Evolutionary conservation across 2,888 invertebrate species (phyloP).

Genomic region (Antheraea yamamai): DNA sequence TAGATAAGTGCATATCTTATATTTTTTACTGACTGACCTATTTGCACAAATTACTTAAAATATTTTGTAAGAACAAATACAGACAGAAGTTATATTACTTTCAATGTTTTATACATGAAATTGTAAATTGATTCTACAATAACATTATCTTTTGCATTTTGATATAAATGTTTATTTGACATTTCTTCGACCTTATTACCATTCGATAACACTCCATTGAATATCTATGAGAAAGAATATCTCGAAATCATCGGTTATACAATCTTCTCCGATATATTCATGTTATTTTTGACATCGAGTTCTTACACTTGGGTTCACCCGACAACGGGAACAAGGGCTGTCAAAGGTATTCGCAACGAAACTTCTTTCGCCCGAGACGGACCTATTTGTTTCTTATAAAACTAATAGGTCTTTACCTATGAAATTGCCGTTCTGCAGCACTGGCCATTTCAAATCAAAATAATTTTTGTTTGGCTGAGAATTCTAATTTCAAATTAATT

Average conservation of each 20-base stretch:
- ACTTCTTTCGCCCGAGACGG: constrained; percentile 38
- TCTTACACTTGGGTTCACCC: constrained; percentile 40
- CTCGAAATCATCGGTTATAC: not conserved
- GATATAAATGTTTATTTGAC: not conserved
- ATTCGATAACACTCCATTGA: not conserved
- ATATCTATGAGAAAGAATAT: not conserved
- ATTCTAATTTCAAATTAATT: too few relatives aligned
- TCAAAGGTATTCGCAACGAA: constrained; percentile 41
- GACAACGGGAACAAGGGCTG: constrained; percentile 52
- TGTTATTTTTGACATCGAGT: constrained; percentile 48
- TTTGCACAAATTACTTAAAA: too few relatives aligned
- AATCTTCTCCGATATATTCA: constrained; percentile 35
- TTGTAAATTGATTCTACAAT: too few relatives aligned
- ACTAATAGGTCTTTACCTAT: too few relatives aligned
- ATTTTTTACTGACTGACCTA: too few relatives aligned
- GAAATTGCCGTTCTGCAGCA: too few relatives aligned
- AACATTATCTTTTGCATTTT: not conserved
- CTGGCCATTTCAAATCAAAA: too few relatives aligned
- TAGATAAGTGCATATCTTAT: too few relatives aligned
- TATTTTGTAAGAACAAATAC: too few relatives aligned
- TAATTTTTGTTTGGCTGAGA: too few relatives aligned
- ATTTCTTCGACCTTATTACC: not conserved
- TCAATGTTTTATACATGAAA: too few relatives aligned
- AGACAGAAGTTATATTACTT: too few relatives aligned
- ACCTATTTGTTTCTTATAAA: constrained; percentile 33